phyloP scores from a whole-genome alignment of 2,888 invertebrate genomes.

The Coenonympha arcania region DNA sequence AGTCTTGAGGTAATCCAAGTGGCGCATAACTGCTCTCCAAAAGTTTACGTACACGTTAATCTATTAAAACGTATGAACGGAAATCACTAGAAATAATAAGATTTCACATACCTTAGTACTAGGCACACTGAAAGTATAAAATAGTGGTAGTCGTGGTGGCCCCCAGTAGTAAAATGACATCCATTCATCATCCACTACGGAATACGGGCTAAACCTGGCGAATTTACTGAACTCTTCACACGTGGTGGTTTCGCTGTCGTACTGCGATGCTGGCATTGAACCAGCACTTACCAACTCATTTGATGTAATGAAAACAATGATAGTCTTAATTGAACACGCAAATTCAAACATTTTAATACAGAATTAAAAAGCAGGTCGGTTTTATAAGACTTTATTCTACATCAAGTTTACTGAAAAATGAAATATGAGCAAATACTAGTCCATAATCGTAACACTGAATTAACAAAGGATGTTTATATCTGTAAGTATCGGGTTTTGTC shows the following conservation, averaged over 20 bases:
- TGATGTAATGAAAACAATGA: not conserved
- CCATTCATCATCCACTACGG: constrained; percentile 42
- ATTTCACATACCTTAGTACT: constrained; percentile 35
- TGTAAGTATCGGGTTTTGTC: not conserved
- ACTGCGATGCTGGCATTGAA: constrained; percentile 11
- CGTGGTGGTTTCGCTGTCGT: constrained; percentile 32
- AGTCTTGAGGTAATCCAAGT: too few species aligned
- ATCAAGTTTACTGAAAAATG: too few species aligned
- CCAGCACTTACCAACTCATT: not conserved
- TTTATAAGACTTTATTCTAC: too few species aligned
- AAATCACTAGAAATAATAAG: not conserved
- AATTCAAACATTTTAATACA: not conserved
- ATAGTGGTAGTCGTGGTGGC: constrained; percentile 3
- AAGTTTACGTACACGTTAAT: too few species aligned
- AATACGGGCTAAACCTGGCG: constrained; percentile 52
- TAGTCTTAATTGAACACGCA: not conserved
- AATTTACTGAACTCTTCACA: constrained; percentile 43
- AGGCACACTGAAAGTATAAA: constrained; percentile 37
- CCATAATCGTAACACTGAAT: too few species aligned
- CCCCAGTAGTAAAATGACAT: constrained; percentile 52
- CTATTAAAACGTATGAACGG: not conserved
- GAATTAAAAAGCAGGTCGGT: too few species aligned
- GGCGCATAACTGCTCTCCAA: too few species aligned
- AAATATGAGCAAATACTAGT: too few species aligned
- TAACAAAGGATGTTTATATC: constrained; percentile 23